Percentiles rank a stretch among this genome's conserved stretches.
phyloP scores from a whole-genome alignment of 2,888 invertebrate genomes.

The Lycaena phlaeas region DNA sequence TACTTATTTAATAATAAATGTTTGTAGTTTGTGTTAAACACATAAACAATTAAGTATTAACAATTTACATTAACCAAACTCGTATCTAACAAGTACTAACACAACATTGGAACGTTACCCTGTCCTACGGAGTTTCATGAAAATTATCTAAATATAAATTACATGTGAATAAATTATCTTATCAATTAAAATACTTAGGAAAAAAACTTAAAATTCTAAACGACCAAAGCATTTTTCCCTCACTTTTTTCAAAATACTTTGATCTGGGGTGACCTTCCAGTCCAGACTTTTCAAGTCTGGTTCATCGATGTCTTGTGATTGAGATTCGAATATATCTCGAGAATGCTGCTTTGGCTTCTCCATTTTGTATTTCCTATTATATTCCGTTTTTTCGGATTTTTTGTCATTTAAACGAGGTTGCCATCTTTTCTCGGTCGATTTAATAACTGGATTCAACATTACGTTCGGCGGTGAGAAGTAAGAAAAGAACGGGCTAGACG shows the following conservation, averaged over 20 bases:
- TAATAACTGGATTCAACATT: conserved; percentile 32
- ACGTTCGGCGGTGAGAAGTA: conserved; percentile 47
- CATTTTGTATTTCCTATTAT: conserved; percentile 21
- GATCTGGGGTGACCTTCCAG: conserved; percentile 50
- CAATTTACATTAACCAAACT: not conserved
- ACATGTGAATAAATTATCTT: no score
- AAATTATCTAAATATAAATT: conserved; percentile 17
- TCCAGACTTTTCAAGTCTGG: conserved; percentile 31
- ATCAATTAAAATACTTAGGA: no score
- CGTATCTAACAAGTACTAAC: not conserved
- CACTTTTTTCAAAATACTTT: conserved; percentile 45
- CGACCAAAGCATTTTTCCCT: conserved; percentile 50
- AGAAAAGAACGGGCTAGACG: conserved; percentile 54
- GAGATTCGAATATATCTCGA: conserved; percentile 56
- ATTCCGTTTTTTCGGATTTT: conserved; percentile 21
- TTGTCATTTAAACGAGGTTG: conserved; percentile 30
- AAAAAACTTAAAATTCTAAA: conserved; percentile 36
- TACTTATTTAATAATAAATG: not conserved
- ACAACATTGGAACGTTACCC: conserved; percentile 37
- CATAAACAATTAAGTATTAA: not conserved
- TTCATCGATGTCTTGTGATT: conserved; percentile 46
- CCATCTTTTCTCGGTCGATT: conserved; percentile 32
- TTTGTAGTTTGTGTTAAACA: not conserved
- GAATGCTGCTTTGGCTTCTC: conserved; percentile 37
- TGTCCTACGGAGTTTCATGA: conserved; percentile 46